A percentile compares a stretch with the other conserved stretches of the same genome.
Conservation (phyloP, 1,140 invertebrate species). For the Harlomillsia oculata region DNA sequence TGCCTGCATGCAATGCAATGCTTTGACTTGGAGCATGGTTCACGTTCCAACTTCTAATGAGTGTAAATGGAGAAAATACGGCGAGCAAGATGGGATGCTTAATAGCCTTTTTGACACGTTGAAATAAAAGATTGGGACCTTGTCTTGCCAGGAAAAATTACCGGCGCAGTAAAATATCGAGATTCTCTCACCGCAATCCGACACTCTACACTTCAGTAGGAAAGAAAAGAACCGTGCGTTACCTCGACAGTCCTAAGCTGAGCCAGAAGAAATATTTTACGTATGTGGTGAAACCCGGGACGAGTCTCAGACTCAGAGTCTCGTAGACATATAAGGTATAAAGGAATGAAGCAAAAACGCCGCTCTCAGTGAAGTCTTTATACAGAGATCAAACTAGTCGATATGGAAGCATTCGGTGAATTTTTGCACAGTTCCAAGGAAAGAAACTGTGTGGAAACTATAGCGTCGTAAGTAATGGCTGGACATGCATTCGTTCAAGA, state of each 20-base stretch:
- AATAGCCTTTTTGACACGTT: slow-evolving; percentile 32
- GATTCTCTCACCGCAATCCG: too few species aligned
- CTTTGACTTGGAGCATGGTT: background rate
- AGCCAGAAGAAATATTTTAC: slow-evolving; percentile 22
- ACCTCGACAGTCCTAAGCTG: background rate
- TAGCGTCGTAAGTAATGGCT: too few species aligned
- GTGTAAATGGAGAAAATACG: slow-evolving; percentile 19
- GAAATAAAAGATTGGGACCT: slow-evolving; percentile 28
- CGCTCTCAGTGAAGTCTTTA: too few species aligned
- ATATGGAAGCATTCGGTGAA: too few species aligned
- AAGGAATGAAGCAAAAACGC: too few species aligned
- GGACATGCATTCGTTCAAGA: too few species aligned
- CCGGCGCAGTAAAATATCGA: slow-evolving; percentile 5
- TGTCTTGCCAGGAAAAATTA: slow-evolving; percentile 25
- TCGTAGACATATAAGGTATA: too few species aligned
- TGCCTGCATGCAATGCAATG: background rate
- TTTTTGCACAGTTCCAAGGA: too few species aligned
- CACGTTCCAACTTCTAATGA: slow-evolving; percentile 7
- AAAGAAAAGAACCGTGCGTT: background rate
- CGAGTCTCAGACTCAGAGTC: too few species aligned
- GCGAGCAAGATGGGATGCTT: slow-evolving; percentile 12
- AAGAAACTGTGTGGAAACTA: too few species aligned
- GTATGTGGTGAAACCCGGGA: slow-evolving; percentile 21
- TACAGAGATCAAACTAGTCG: too few species aligned
- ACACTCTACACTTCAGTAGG: too few species aligned